A percentile compares a stretch with the other conserved stretches of the same genome.
Conservation (phyloP, 2,797 vertebrate genomes). For the Ispidina picta region DNA sequence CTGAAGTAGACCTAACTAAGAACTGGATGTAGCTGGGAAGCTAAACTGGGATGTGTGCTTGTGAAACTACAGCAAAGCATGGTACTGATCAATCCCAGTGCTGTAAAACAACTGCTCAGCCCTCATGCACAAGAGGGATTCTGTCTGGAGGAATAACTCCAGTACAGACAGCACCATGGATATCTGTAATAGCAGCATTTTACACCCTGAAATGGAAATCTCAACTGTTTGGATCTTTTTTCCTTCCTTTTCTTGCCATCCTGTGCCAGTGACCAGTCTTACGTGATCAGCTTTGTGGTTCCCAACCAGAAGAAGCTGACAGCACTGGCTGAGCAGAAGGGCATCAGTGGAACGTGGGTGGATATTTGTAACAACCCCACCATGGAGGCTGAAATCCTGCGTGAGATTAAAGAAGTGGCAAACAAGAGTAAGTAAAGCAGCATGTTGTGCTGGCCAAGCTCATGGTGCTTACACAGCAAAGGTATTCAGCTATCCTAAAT, state of each 20-base stretch:
- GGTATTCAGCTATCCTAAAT: background rate
- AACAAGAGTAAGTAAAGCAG: conserved; percentile 86
- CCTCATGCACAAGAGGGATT: background rate
- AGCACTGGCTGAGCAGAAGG: conserved; percentile 86
- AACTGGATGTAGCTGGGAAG: background rate
- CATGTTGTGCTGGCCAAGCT: background rate
- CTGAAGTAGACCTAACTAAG: background rate
- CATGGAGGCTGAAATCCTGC: conserved; percentile 93
- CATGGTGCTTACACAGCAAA: background rate
- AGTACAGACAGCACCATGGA: background rate
- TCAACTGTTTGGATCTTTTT: background rate
- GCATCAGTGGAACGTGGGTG: conserved; percentile 86
- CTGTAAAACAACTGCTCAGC: background rate
- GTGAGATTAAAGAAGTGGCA: conserved; percentile 90
- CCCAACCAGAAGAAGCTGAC: conserved; percentile 94
- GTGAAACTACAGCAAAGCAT: background rate
- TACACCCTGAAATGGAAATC: background rate
- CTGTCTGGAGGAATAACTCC: background rate
- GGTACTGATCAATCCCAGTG: background rate
- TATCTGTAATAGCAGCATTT: background rate
- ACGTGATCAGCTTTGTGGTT: conserved; percentile 98
- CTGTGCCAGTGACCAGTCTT: conserved; percentile 90
- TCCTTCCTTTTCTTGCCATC: background rate
- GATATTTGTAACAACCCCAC: conserved; percentile 92
- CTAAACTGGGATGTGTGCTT: background rate